Conservation (phyloP, 2,113 vertebrate genomes). For the Axis porcinus region DNA sequence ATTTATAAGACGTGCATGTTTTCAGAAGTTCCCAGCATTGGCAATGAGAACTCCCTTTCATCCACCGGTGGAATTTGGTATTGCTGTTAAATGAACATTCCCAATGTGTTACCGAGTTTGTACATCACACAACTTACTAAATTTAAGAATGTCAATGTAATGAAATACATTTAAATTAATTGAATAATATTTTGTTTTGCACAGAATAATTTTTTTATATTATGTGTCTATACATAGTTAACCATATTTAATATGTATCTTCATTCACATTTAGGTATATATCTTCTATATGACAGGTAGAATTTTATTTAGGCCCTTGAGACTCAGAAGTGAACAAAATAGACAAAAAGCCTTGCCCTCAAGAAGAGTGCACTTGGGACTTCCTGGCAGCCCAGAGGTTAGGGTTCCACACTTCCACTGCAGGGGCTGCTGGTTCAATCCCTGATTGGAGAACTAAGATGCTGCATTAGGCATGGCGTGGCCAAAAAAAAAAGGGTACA, state of each 20-base stretch:
- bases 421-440: fast-evolving
- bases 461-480: not conserved
- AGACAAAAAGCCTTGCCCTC: not conserved
- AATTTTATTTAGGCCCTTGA: not conserved
- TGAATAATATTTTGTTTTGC: not conserved
- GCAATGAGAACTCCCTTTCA: not conserved
- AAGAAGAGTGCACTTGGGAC: not conserved
- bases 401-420: not conserved
- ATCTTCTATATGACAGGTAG: not conserved
- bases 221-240: not conserved
- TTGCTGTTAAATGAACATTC: not conserved
- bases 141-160: not conserved
- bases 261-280: not conserved
- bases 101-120: not conserved
- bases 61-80: not conserved
- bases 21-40: not conserved
- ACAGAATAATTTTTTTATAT: not conserved
- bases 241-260: not conserved
- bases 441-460: not conserved
- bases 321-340: not conserved
- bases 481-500: not conserved
- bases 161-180: not conserved
- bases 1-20: not conserved
- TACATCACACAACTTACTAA: not conserved
- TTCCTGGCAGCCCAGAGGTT: not conserved